Percentiles rank a stretch among this genome's conserved stretches.
phyloP scores from a whole-genome alignment of 1,140 invertebrate genomes.

The Plodia interpunctella region DNA sequence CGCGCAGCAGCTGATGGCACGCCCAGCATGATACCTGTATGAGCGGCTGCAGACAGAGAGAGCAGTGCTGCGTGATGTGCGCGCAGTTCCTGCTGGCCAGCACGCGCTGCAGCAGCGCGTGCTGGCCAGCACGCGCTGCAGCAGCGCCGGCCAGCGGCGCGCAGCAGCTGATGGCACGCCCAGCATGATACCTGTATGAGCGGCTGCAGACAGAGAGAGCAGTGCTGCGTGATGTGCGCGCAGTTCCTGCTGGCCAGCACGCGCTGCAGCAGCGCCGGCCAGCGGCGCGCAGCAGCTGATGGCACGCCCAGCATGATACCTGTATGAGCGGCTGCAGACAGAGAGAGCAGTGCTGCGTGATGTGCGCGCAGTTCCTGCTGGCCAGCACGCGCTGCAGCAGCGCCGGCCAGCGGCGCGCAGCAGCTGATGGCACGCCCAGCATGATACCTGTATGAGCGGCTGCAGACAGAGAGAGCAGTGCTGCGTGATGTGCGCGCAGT shows the following conservation, averaged over 20 bases:
- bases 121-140: conserved; percentile 37
- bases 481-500: conserved; percentile 16
- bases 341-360: conserved; percentile 27
- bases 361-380: conserved; percentile 26
- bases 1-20: conserved; percentile 5
- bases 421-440: conserved; percentile 45
- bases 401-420: conserved; percentile 40
- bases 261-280: conserved; percentile 41
- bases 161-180: conserved; percentile 37
- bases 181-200: conserved; percentile 59
- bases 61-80: conserved; percentile 26
- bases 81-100: conserved; percentile 27
- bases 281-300: conserved; percentile 22
- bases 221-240: conserved; percentile 22
- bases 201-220: conserved; percentile 36
- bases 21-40: conserved; percentile 34
- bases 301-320: conserved; percentile 20
- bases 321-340: conserved; percentile 48
- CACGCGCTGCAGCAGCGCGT: conserved; percentile 37
- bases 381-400: conserved; percentile 35
- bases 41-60: conserved; percentile 38
- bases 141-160: conserved; percentile 43
- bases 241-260: conserved; percentile 30
- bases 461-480: conserved; percentile 37
- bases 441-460: conserved; percentile 55